Conservation (phyloP, 2,888 invertebrate species). For the Hyposoter dolosus region DNA sequence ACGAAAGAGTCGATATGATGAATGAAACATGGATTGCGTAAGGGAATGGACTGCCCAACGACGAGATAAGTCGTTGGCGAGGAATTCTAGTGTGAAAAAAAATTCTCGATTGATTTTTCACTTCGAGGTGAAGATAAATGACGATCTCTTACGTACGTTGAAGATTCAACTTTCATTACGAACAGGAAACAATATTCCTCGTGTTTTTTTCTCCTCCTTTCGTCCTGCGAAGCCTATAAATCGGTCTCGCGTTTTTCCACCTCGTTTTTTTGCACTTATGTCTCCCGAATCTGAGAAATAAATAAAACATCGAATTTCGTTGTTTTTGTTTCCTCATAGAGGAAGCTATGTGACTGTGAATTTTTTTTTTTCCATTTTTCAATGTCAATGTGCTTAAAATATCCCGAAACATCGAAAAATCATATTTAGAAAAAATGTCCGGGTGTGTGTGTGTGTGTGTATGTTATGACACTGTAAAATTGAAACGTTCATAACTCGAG, state of each 20-base stretch:
- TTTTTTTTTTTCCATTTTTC: too few species aligned
- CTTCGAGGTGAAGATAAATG: not conserved
- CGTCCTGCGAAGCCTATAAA: not conserved
- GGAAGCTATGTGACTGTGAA: too few species aligned
- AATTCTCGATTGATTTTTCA: constrained; percentile 23
- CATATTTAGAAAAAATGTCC: too few species aligned
- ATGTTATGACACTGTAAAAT: too few species aligned
- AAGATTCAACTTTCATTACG: not conserved
- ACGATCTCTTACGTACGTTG: not conserved
- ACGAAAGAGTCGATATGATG: constrained; percentile 52
- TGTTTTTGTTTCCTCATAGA: too few species aligned
- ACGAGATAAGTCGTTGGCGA: constrained; percentile 25
- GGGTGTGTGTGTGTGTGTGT: too few species aligned
- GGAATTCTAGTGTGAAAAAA: constrained; percentile 42
- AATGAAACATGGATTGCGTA: constrained; percentile 62
- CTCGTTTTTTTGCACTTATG: not conserved
- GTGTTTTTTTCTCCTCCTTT: not conserved
- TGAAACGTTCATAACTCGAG: too few species aligned
- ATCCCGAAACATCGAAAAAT: too few species aligned
- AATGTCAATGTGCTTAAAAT: too few species aligned
- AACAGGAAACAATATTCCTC: not conserved
- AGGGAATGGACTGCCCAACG: constrained; percentile 38
- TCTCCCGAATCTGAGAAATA: not conserved
- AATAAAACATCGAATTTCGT: too few species aligned
- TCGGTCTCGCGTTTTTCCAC: not conserved